A percentile compares a stretch with the other conserved stretches of the same genome.
Evolutionary conservation across 64 coral and sea anemone species (phyloP).

Genomic region (Trachythela sp.): DNA sequence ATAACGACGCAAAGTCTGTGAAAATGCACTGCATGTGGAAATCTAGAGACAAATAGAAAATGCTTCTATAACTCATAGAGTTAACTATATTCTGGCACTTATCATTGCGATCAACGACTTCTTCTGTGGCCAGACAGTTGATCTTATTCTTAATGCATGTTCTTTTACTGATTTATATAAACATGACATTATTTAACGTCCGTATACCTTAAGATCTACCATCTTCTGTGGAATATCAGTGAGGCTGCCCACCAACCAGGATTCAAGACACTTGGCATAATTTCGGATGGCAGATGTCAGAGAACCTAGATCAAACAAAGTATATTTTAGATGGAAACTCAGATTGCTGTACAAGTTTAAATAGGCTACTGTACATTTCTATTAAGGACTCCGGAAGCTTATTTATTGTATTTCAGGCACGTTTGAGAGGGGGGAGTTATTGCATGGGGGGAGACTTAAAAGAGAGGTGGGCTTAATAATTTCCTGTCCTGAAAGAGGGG

Average conservation of each 20-base stretch:
- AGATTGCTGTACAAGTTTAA: not conserved
- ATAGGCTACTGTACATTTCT: not conserved
- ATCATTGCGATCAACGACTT: too few species aligned
- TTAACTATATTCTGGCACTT: not conserved
- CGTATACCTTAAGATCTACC: conserved; percentile 74
- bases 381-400: too few species aligned
- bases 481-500: too few species aligned
- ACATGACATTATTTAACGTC: not conserved
- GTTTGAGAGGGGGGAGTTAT: too few species aligned
- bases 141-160: too few species aligned
- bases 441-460: too few species aligned
- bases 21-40: conserved; percentile 89
- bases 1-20: conserved; percentile 91
- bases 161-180: not conserved
- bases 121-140: too few species aligned
- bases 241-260: conserved; percentile 67
- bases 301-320: conserved; percentile 49
- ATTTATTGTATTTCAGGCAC: too few species aligned
- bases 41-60: conserved; percentile 40
- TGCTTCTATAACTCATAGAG: not conserved
- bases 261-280: conserved; percentile 91
- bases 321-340: not conserved
- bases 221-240: conserved; percentile 95
- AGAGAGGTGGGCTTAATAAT: too few species aligned
- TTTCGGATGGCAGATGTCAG: conserved; percentile 95